A percentile compares a stretch with the other conserved stretches of the same genome.
phyloP scores from a whole-genome alignment of 2,113 vertebrate species.

The Rafetus swinhoei region DNA sequence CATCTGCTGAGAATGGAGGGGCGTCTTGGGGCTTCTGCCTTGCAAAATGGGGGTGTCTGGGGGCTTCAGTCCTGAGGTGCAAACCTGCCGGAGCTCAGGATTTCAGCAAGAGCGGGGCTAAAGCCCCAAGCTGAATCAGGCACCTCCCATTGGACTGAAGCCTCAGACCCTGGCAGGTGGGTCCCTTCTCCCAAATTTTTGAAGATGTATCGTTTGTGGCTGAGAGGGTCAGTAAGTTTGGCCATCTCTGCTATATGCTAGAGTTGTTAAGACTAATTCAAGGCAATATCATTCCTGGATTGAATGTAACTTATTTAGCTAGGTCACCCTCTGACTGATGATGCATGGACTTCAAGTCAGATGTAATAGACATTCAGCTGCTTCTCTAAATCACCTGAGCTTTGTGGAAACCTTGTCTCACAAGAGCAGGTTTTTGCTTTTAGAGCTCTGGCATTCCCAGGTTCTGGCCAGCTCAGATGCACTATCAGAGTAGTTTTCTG shows the following conservation, averaged over 20 bases:
- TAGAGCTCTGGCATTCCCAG: not conserved
- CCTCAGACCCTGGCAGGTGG: too few species aligned
- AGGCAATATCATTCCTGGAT: not conserved
- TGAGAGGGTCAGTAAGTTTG: too few species aligned
- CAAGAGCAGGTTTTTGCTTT: not conserved
- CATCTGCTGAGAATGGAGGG: too few species aligned
- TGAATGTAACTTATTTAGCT: not conserved
- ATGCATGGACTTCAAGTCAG: not conserved
- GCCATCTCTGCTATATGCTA: not conserved
- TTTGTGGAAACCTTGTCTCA: not conserved
- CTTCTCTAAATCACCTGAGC: not conserved
- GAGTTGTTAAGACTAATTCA: not conserved
- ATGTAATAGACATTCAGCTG: not conserved
- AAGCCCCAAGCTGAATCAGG: too few species aligned
- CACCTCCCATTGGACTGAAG: too few species aligned
- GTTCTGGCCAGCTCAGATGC: not conserved
- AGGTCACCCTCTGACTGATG: not conserved
- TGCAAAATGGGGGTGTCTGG: too few species aligned
- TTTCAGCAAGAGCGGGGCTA: too few species aligned
- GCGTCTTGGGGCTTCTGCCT: too few species aligned
- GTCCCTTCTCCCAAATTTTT: too few species aligned
- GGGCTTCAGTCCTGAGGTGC: too few species aligned
- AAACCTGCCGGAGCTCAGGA: too few species aligned
- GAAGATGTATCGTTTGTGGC: too few species aligned
- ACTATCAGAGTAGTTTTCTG: not conserved